A percentile compares a stretch with the other conserved stretches of the same genome.
phyloP scores from a whole-genome alignment of 2,797 vertebrate genomes.

The Melanotaenia pygmaea region DNA sequence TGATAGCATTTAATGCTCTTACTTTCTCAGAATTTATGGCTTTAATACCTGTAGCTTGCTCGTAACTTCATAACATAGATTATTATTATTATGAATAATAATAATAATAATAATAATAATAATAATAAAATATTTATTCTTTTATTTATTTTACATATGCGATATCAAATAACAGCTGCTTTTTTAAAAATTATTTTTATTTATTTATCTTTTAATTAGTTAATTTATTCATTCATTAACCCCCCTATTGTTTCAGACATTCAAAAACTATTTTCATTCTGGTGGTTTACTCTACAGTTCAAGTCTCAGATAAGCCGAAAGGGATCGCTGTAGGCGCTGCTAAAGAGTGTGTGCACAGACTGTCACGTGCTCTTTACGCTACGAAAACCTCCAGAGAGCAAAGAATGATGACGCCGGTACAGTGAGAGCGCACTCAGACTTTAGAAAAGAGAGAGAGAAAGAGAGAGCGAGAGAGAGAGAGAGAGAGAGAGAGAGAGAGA shows the following conservation, averaged over 20 bases:
- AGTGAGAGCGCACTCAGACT: conserved; percentile 65
- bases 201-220: no score
- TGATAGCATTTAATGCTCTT: conserved; percentile 57
- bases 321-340: conserved; percentile 88
- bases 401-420: conserved; percentile 77
- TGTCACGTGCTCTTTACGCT: conserved; percentile 74
- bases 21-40: conserved; percentile 5
- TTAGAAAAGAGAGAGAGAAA: conserved; percentile 13
- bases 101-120: neutral
- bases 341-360: conserved; percentile 78
- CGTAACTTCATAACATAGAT: no score
- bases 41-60: neutral
- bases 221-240: no score
- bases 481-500: neutral
- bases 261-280: conserved; percentile 38
- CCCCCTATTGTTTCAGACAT: conserved; percentile 23
- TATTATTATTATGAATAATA: neutral
- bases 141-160: neutral
- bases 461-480: no score
- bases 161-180: neutral
- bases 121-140: neutral
- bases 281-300: conserved; percentile 71
- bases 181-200: conserved; percentile 13
- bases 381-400: conserved; percentile 77
- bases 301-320: conserved; percentile 84